Conservation (phyloP, 2,797 vertebrate genomes). For the Nannoperca obscura region DNA sequence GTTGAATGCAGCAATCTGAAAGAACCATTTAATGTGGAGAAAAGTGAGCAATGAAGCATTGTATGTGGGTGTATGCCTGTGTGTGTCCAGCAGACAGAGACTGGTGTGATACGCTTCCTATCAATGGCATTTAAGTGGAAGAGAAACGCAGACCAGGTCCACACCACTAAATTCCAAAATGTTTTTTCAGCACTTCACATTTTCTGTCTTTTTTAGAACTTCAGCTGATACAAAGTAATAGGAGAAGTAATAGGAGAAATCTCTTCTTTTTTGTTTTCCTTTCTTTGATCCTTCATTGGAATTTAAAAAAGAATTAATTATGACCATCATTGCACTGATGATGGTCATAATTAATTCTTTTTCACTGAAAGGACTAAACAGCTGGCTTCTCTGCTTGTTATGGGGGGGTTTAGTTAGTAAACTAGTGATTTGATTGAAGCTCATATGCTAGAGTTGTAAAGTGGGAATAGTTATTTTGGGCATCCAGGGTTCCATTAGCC, state of each 20-base stretch:
- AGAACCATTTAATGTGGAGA: conserved; percentile 54
- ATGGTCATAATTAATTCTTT: too few species aligned
- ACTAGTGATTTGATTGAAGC: too few species aligned
- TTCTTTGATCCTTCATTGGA: background rate
- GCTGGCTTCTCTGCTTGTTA: background rate
- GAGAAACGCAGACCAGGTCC: conserved; percentile 10
- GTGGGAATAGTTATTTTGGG: background rate
- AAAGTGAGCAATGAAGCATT: conserved; percentile 47
- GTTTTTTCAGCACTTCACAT: background rate
- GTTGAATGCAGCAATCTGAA: conserved; percentile 47
- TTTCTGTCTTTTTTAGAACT: background rate
- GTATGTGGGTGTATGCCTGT: conserved; percentile 22
- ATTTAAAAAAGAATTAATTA: background rate
- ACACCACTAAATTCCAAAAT: background rate
- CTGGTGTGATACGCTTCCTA: conserved; percentile 38
- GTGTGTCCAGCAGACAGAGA: conserved; percentile 46
- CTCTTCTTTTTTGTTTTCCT: background rate
- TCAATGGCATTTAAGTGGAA: conserved; percentile 52
- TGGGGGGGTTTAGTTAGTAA: background rate
- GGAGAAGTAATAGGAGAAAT: background rate
- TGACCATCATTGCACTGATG: background rate
- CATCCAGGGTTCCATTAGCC: too few species aligned
- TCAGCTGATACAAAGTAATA: background rate
- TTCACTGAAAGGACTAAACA: background rate
- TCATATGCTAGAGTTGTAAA: background rate